phyloP scores from a whole-genome alignment of 2,888 invertebrate species.

The Microplitis deprimator region DNA sequence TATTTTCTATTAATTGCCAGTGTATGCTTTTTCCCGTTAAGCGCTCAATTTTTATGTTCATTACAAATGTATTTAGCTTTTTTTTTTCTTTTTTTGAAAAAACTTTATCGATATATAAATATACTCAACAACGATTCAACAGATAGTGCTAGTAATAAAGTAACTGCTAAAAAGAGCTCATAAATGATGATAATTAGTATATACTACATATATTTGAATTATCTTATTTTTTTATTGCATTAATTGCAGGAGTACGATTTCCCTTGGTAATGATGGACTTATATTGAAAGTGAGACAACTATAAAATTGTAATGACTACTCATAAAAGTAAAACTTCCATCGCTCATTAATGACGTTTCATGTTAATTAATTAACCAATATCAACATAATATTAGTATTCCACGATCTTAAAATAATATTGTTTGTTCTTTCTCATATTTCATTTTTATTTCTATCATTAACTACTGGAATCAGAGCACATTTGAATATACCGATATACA shows the following conservation, averaged over 20 bases:
- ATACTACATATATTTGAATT: neutral
- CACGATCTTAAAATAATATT: conserved; percentile 11
- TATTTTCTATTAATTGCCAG: conserved; percentile 61
- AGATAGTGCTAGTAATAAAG: too few species aligned
- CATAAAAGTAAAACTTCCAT: conserved; percentile 45
- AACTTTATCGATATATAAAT: neutral
- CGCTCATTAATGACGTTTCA: conserved; percentile 42
- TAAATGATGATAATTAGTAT: neutral
- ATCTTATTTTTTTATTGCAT: neutral
- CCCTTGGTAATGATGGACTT: neutral
- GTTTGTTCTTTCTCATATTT: conserved; percentile 2
- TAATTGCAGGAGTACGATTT: neutral
- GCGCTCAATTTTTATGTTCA: neutral
- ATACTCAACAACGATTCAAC: too few species aligned
- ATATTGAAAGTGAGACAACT: conserved; percentile 7
- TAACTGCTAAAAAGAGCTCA: neutral
- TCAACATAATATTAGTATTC: conserved; percentile 24
- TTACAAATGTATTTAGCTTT: neutral
- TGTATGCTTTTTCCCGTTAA: conserved; percentile 47
- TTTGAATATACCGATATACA: neutral
- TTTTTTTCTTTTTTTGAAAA: neutral
- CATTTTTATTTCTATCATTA: conserved; percentile 5
- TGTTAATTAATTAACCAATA: conserved; percentile 55
- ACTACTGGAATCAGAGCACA: conserved; percentile 11
- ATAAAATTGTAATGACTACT: conserved; percentile 28